Conservation (phyloP, 2,113 vertebrate genomes). For the Mirza zaza region DNA sequence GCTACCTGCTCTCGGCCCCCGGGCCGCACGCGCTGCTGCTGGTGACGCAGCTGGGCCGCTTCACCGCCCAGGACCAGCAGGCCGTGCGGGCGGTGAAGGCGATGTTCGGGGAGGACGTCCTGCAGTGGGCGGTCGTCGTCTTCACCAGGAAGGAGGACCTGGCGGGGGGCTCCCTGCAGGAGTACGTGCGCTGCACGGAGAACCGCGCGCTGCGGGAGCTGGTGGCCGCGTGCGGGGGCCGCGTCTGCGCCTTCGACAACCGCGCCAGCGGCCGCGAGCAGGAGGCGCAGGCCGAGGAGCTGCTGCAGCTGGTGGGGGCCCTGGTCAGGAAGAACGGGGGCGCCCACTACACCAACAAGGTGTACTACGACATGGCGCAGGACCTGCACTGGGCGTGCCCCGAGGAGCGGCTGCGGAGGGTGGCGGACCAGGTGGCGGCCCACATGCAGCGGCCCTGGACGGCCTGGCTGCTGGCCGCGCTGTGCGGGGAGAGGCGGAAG, state of each 20-base stretch:
- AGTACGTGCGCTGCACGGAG: not conserved
- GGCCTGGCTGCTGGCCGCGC: fast-evolving
- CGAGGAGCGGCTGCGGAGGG: fast-evolving
- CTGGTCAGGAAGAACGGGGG: not conserved
- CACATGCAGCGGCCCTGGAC: fast-evolving
- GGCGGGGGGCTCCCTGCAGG: not conserved
- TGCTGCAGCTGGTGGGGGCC: not conserved
- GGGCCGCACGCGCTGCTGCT: slow-evolving; percentile 57
- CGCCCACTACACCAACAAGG: not conserved
- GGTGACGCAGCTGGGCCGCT: slow-evolving; percentile 22
- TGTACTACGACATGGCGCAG: not conserved
- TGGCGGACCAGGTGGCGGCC: not conserved
- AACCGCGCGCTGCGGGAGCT: not conserved
- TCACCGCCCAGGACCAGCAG: not conserved
- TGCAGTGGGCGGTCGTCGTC: not conserved
- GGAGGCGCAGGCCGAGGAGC: slow-evolving; percentile 21
- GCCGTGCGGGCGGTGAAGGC: not conserved
- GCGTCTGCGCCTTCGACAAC: slow-evolving; percentile 38
- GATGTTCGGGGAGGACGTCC: not conserved
- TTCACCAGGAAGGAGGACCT: slow-evolving; percentile 66
- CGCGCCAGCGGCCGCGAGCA: fast-evolving
- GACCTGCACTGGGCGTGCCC: fast-evolving
- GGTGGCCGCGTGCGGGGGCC: not conserved
- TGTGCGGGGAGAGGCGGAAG: not conserved
- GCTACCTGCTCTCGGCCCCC: not conserved